These are phyloP conservation scores for Yponomeuta evonymella DNA, from an alignment of 2,888 invertebrate species.

Conservation along the genomic window DNA sequence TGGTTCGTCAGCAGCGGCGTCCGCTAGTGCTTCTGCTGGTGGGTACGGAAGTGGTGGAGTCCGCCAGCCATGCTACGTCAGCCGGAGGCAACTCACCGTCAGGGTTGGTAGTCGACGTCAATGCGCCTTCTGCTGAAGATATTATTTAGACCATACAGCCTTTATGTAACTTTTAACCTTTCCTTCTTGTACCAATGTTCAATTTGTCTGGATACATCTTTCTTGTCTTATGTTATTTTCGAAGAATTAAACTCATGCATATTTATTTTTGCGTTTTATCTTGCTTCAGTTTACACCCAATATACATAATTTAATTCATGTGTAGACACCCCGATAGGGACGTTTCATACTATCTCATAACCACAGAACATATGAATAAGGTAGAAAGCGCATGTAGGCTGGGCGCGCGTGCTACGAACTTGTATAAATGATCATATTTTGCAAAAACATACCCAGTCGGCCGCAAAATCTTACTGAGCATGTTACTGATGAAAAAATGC, in stretches of 20 bases:
- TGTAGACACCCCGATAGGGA: too few relatives aligned
- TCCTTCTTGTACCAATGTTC: neutral
- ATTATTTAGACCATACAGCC: conserved; percentile 7
- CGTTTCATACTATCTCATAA: too few relatives aligned
- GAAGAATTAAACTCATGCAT: conserved; percentile 44
- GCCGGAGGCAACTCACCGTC: conserved; percentile 38
- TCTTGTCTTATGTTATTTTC: conserved; percentile 24
- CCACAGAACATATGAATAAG: too few relatives aligned
- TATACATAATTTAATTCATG: too few relatives aligned
- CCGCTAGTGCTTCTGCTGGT: conserved; percentile 16
- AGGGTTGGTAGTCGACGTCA: conserved; percentile 41
- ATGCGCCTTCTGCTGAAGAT: conserved; percentile 45
- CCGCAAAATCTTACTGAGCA: too few relatives aligned
- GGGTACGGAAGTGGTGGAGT: conserved; percentile 14
- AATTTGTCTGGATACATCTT: conserved; percentile 48
- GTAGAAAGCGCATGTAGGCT: too few relatives aligned
- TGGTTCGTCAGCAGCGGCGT: conserved; percentile 13
- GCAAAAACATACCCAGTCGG: too few relatives aligned
- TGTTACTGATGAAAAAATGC: too few relatives aligned
- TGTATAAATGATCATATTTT: too few relatives aligned
- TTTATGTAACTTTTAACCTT: conserved; percentile 5
- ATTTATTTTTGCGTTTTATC: conserved; percentile 20
- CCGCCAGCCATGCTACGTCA: conserved; percentile 18
- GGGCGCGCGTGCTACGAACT: too few relatives aligned
- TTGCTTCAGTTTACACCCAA: neutral